Percentiles rank a stretch among this genome's conserved stretches.
phyloP scores from a whole-genome alignment of 2,797 vertebrate species.

The Miichthys miiuy region DNA sequence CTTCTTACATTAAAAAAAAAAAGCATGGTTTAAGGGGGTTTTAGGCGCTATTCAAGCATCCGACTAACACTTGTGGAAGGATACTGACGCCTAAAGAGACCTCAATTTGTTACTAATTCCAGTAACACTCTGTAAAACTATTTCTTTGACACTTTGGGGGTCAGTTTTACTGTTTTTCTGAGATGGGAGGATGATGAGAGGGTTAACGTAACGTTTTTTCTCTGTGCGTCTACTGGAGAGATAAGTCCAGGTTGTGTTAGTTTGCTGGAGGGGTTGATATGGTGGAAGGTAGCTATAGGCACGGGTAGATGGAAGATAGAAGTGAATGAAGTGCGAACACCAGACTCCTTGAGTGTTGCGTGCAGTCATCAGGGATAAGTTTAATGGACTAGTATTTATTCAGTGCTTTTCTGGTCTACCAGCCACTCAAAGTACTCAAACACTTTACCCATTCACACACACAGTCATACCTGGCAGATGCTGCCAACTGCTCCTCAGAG shows the following conservation, averaged over 20 bases:
- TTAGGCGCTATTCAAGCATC: not conserved
- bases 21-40: not conserved
- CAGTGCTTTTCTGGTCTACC: too few species aligned
- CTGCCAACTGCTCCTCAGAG: too few species aligned
- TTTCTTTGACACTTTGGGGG: not conserved
- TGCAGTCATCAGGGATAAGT: not conserved
- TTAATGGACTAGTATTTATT: too few species aligned
- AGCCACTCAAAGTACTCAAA: too few species aligned
- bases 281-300: not conserved
- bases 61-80: not conserved
- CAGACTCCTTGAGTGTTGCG: not conserved
- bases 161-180: not conserved
- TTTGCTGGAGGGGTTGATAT: not conserved
- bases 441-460: too few species aligned
- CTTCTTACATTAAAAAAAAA: not conserved
- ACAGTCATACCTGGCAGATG: too few species aligned
- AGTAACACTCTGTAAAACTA: not conserved
- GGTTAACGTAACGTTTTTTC: not conserved
- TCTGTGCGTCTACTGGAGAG: constrained; percentile 1
- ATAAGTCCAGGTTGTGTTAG: not conserved
- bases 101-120: not conserved
- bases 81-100: not conserved
- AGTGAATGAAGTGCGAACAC: not conserved
- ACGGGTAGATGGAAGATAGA: too few species aligned
- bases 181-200: not conserved